A percentile compares a stretch with the other conserved stretches of the same genome.
Conservation (phyloP, 2,888 invertebrate genomes). For the Tromatobia lineatoria region DNA sequence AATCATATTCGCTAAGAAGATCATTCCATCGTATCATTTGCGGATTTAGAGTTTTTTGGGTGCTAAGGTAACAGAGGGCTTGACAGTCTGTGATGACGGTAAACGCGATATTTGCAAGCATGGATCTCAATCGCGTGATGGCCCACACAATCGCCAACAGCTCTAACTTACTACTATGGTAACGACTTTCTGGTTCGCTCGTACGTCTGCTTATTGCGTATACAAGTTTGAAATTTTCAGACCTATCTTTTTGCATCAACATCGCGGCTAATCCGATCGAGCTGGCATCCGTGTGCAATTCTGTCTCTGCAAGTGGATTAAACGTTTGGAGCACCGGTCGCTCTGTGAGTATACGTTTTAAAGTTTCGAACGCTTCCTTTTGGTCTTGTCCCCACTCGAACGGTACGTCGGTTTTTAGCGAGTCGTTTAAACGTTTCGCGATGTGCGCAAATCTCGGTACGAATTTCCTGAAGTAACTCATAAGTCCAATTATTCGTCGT, state of each 20-base stretch:
- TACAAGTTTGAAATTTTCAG: background rate
- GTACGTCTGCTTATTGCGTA: background rate
- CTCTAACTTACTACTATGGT: no score
- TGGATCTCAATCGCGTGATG: background rate
- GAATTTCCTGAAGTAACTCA: no score
- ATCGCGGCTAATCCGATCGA: background rate
- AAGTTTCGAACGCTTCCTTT: no score
- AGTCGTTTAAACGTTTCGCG: no score
- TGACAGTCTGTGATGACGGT: constrained; percentile 57
- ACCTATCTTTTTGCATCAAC: background rate
- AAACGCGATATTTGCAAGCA: background rate
- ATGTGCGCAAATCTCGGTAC: no score
- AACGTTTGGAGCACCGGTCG: no score
- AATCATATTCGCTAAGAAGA: constrained; percentile 65
- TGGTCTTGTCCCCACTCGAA: no score
- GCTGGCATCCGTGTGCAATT: background rate
- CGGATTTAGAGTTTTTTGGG: constrained; percentile 66
- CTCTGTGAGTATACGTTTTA: no score
- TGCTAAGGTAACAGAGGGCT: constrained; percentile 69
- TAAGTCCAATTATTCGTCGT: no score
- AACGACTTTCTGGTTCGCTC: background rate
- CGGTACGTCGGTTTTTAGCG: no score
- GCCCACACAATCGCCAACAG: background rate
- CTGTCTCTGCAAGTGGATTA: no score
- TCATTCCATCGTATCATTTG: constrained; percentile 67